Base-by-base conservation (phyloP, 2,797 vertebrate species). In the Squalus acanthias region DNA sequence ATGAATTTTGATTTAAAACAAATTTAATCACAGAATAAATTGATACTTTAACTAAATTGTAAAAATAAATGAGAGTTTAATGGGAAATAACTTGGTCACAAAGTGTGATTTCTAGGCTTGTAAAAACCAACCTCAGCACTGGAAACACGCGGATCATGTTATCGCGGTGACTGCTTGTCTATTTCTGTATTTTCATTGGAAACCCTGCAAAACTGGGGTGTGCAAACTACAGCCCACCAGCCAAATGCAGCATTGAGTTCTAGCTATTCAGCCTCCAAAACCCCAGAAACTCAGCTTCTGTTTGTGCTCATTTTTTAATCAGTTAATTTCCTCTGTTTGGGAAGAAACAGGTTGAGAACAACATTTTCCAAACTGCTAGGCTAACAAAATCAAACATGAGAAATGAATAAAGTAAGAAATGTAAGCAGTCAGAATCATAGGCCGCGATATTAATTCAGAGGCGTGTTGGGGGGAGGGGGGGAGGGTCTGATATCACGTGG, bases 1-100 rank as follows among this genome's bases (percentile, higher is more conserved):
- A 65, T 92, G 89, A 92, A 92, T 92, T 92, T 92, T 92, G 89
- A 92, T 92, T 60, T n/a, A 92, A 33, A 92, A 33, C 57, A 91
- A 29, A 39, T 69, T 46, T 67, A 94, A 69, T 67, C 67, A 69
- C 67, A 39, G 20, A 69, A 46, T 26, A 89, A 60, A 89, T 89
- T 57, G 53, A 85, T 85, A 85, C 89, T 65, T 63, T 65, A 85
- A 85, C 39, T 46, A 85, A 85, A 85, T 50, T 85, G 82, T 85
- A 85, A 85, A 85, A 85, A 85, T 50, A 85, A 92, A n/a, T 92
- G 29, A 65, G 89, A 65, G 89, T 92, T 92, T 63, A 63, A 63
- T 92, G 89, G 60, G 26, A 92, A 92, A 92, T 33, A 60, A 91
- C 60, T 91, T 91, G 29, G 29, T 60, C 60, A 63, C 53, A 91